A percentile compares a stretch with the other conserved stretches of the same genome.
Conservation (phyloP, 2,113 vertebrate genomes). For the human region DNA sequence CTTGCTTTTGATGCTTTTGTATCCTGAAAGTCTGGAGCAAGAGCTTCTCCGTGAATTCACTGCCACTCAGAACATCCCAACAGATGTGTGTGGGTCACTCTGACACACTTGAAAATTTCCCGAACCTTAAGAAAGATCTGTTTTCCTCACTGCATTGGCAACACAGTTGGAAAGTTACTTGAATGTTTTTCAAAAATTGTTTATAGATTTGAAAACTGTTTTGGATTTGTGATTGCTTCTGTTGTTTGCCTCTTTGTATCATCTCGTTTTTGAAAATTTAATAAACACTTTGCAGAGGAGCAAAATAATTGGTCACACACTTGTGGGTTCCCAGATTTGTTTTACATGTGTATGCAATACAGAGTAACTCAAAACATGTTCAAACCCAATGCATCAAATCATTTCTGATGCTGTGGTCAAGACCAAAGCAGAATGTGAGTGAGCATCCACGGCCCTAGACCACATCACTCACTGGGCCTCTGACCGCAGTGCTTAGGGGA, state of each 20-base stretch:
- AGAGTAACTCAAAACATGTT: conserved; percentile 56
- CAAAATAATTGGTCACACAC: conserved; percentile 75
- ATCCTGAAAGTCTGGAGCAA: neutral
- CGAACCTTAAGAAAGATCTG: conserved; percentile 56
- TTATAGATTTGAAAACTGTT: conserved; percentile 78
- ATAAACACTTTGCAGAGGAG: conserved; percentile 79
- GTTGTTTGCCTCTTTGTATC: conserved; percentile 78
- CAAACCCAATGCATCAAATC: neutral
- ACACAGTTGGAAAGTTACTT: conserved; percentile 74
- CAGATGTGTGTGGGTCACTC: conserved; percentile 32
- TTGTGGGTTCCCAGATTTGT: conserved; percentile 75
- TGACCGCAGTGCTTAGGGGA: neutral
- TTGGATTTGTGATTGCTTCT: conserved; percentile 77
- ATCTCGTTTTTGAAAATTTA: conserved; percentile 77
- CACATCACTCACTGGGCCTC: neutral
- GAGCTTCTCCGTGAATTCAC: neutral
- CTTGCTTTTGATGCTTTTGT: neutral
- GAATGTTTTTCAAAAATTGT: conserved; percentile 78
- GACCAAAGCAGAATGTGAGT: conserved; percentile 33
- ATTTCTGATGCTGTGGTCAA: conserved; percentile 42
- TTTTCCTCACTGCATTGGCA: conserved; percentile 66
- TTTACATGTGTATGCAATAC: conserved; percentile 49
- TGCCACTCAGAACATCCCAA: conserved; percentile 5
- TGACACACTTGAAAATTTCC: conserved; percentile 49
- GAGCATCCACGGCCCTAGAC: neutral